Evolutionary conservation across 2,888 invertebrate species (phyloP).

Genomic region (Netelia fuscicornis): DNA sequence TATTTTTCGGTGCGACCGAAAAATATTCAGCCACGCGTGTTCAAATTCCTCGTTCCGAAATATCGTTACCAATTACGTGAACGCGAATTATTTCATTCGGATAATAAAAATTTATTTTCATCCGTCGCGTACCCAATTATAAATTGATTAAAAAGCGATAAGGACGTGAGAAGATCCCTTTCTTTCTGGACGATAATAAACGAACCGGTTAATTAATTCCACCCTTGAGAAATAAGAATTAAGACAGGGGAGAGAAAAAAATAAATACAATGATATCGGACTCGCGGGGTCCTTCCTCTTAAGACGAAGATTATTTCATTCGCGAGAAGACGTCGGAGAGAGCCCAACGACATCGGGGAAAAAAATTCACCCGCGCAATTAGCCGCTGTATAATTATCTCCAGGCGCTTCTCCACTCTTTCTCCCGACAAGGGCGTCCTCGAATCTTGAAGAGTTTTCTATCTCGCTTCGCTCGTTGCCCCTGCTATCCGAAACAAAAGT

Average conservation of each 20-base stretch:
- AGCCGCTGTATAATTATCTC: slow-evolving; percentile 79
- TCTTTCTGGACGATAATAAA: slow-evolving; percentile 2
- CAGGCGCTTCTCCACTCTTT: slow-evolving; percentile 47
- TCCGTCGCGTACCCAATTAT: neutral
- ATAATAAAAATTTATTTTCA: slow-evolving; percentile 17
- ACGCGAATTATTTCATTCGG: slow-evolving; percentile 23
- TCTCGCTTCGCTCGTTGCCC: neutral
- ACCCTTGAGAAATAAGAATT: neutral
- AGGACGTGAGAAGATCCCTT: neutral
- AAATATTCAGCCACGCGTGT: neutral
- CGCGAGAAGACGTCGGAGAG: slow-evolving; percentile 44
- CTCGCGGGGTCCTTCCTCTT: neutral
- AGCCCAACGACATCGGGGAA: slow-evolving; percentile 39
- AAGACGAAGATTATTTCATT: slow-evolving; percentile 76
- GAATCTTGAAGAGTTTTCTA: neutral
- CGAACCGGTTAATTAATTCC: slow-evolving; percentile 56
- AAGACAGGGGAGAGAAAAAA: slow-evolving; percentile 17
- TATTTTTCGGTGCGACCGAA: slow-evolving; percentile 39
- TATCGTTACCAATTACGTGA: slow-evolving; percentile 15
- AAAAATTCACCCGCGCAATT: slow-evolving; percentile 74
- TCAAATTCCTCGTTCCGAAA: neutral
- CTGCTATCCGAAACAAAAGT: slow-evolving; percentile 70
- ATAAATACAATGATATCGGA: slow-evolving; percentile 38
- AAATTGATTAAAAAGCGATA: slow-evolving; percentile 8
- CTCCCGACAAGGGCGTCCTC: neutral